Conservation (phyloP, 2,797 vertebrate species). For the Liparis tanakae region DNA sequence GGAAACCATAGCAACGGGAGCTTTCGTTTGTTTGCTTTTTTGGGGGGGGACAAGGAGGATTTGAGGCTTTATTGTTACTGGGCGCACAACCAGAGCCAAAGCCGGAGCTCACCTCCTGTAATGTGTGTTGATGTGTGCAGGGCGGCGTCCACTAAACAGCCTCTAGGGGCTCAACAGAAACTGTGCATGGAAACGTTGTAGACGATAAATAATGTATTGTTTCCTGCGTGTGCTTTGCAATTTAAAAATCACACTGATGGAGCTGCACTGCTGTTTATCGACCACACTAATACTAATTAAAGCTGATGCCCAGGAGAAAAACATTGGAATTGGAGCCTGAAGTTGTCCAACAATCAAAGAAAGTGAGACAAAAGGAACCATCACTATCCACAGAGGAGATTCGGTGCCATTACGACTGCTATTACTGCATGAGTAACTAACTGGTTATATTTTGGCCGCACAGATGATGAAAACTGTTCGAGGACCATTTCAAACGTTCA, state of each 20-base stretch:
- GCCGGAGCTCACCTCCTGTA: slow-evolving; percentile 8
- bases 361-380: slow-evolving; percentile 27
- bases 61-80: background rate
- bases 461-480: background rate
- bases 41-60: background rate
- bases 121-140: slow-evolving; percentile 4
- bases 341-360: slow-evolving; percentile 27
- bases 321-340: slow-evolving; percentile 25
- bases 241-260: slow-evolving; percentile 29
- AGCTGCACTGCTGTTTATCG: slow-evolving; percentile 24
- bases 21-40: slow-evolving; percentile 6
- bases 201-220: background rate
- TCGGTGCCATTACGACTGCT: too few relatives aligned
- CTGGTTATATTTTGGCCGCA: slow-evolving; percentile 5
- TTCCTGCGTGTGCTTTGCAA: slow-evolving; percentile 13
- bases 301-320: slow-evolving; percentile 36
- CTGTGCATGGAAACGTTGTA: slow-evolving; percentile 48
- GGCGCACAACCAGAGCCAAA: background rate
- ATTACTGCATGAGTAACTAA: slow-evolving; percentile 52
- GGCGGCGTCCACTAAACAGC: slow-evolving; percentile 59
- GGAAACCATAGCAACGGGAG: slow-evolving; percentile 5
- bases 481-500: too few relatives aligned
- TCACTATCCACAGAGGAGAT: slow-evolving; percentile 32
- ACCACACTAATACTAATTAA: slow-evolving; percentile 17
- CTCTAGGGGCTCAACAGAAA: slow-evolving; percentile 72